Evolutionary conservation across 2,797 vertebrate genomes (phyloP).

Genomic region (Poeciliopsis gracilis): DNA sequence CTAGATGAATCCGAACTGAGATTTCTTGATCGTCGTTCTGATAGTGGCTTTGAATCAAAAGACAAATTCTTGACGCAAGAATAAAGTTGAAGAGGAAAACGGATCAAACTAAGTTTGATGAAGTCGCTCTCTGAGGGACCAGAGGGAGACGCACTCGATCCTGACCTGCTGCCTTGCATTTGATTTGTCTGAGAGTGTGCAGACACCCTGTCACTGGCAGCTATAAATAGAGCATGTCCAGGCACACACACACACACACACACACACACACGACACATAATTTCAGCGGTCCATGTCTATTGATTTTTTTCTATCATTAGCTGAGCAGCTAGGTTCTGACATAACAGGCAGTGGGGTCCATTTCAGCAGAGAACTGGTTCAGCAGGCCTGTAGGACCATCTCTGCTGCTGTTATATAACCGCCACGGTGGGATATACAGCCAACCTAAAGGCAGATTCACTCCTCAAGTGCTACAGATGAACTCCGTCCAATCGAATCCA

Average conservation of each 20-base stretch:
- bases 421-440: conserved; percentile 2
- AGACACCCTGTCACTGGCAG: conserved; percentile 32
- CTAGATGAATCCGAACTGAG: background rate
- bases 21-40: background rate
- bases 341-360: conserved; percentile 18
- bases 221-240: conserved; percentile 46
- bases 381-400: conserved; percentile 12
- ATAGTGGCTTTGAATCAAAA: background rate
- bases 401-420: conserved; percentile 51
- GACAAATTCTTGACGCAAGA: background rate
- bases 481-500: conserved; percentile 37
- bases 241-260: background rate
- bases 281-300: conserved; percentile 33
- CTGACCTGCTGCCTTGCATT: conserved; percentile 17
- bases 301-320: conserved; percentile 45
- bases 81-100: background rate
- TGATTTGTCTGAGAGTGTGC: conserved; percentile 29
- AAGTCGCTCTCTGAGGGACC: conserved; percentile 1
- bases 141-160: conserved; percentile 14
- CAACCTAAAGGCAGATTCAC: conserved; percentile 29
- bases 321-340: conserved; percentile 23
- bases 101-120: background rate
- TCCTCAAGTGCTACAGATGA: conserved; percentile 41
- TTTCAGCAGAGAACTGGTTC: conserved; percentile 31
- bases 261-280: conserved; percentile 1